Evolutionary conservation across 2,888 invertebrate species (phyloP), one percentile per base, ranked within the genome.

Genomic region (Sesia bembeciformis): DNA sequence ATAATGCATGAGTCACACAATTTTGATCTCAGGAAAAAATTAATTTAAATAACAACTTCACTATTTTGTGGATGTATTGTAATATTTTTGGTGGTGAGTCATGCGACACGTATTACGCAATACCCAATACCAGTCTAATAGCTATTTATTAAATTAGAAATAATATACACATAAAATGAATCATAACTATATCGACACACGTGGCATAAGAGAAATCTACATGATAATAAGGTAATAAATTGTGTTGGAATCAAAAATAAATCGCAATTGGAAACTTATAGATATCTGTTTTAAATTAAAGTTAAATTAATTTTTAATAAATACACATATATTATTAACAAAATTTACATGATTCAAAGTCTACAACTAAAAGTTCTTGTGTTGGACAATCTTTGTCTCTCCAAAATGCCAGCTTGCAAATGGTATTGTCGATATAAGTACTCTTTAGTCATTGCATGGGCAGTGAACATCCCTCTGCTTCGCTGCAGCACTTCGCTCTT

Each of bases 401-500:
- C 67, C 5, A 72, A 40, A 23, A 88, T 79, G 0, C 86, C 85
- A 0, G 86, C 85, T 55, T 86, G 83, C 41, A 89, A 67, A 57
- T 88, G 85, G 59, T 88, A 85, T 61, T 89, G 90, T 0, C 90
- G 72, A 60, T 90, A 90, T 66, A 90, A 74, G 60, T 89, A 90
- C 65, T 90, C 90, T 59, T 90, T 90, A 7, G 90, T 90, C 89
- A 89, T 89, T 3, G 89, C 87, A 55, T 89, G 85, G 4, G 87
- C 85, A 2, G 79, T 75, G 64, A 90, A 90, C 90, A 90, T 88
- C 2, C 78, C 81, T 51, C 90, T 72, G 58, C 90, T 89, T 3
- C 88, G 70, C 58, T 71, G 72, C 52, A 90, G 64, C 6, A 87
- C 54, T 3, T 78, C 78, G 51, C 65, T 74, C 40, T 63, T 67